Evolutionary conservation across 2,888 invertebrate genomes (phyloP).

Genomic region (Drosophila kanekoi): DNA sequence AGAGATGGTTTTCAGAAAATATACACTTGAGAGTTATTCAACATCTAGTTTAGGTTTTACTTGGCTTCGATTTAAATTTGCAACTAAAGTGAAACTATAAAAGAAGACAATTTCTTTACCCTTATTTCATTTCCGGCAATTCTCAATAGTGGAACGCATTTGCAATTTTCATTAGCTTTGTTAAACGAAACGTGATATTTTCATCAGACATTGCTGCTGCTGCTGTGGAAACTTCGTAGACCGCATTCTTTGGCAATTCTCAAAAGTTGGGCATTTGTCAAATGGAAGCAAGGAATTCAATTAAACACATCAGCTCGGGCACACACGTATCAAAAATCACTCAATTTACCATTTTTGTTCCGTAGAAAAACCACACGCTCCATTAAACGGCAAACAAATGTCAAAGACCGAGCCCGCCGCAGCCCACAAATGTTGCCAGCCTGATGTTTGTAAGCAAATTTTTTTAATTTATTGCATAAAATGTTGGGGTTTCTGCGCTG

Average conservation of each 20-base stretch:
- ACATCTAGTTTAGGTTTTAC: not conserved
- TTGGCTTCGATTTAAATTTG: not conserved
- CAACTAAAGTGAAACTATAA: not conserved
- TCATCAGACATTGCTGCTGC: not conserved
- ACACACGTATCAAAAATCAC: conserved; percentile 66
- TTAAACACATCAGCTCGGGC: conserved; percentile 35
- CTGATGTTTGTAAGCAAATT: conserved; percentile 64
- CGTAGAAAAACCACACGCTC: conserved; percentile 62
- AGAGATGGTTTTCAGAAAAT: no score
- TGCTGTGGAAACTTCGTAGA: conserved; percentile 3
- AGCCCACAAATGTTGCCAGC: conserved; percentile 17
- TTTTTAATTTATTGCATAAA: conserved; percentile 77
- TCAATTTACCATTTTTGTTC: conserved; percentile 60
- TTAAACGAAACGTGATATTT: conserved; percentile 20
- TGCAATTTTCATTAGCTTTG: conserved; percentile 2
- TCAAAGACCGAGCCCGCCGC: conserved; percentile 13
- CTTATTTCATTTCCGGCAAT: not conserved
- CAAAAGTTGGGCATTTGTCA: conserved; percentile 26
- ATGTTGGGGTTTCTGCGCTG: conserved; percentile 61
- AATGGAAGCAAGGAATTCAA: conserved; percentile 46
- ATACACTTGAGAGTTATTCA: no score
- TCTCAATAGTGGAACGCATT: not conserved
- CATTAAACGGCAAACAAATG: conserved; percentile 75
- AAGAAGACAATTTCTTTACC: not conserved
- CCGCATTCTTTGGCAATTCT: conserved; percentile 19